Conservation (phyloP, 2,888 invertebrate species). For the Chydorus sphaericus region DNA sequence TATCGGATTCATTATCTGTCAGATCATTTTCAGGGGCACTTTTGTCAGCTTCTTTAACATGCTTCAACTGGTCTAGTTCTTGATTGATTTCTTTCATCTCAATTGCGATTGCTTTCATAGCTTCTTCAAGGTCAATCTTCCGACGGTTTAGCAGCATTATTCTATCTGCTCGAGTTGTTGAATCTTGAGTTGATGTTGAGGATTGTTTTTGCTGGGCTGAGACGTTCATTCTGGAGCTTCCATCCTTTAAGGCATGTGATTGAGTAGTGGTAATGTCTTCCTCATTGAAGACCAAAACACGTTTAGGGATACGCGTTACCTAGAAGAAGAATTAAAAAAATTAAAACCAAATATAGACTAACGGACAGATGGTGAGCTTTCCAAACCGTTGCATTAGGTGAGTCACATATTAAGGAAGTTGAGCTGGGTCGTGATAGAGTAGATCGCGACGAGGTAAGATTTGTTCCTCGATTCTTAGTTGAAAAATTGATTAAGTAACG, state of each 20-base stretch:
- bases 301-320: neutral
- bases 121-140: neutral
- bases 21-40: neutral
- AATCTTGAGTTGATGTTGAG: neutral
- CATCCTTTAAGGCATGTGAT: neutral
- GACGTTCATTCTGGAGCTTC: neutral
- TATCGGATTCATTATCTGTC: neutral
- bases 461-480: no score
- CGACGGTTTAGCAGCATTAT: neutral
- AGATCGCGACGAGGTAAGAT: no score
- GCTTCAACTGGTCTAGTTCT: neutral
- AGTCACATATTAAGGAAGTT: no score
- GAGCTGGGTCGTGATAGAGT: no score
- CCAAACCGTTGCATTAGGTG: no score
- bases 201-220: neutral
- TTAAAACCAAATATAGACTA: no score
- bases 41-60: neutral
- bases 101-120: neutral
- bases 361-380: no score
- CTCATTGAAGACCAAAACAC: neutral
- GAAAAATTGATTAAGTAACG: no score
- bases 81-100: neutral
- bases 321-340: no score
- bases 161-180: neutral
- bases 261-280: neutral